Conservation (phyloP, 2,113 vertebrate genomes). For the Pterocles burchelli region DNA sequence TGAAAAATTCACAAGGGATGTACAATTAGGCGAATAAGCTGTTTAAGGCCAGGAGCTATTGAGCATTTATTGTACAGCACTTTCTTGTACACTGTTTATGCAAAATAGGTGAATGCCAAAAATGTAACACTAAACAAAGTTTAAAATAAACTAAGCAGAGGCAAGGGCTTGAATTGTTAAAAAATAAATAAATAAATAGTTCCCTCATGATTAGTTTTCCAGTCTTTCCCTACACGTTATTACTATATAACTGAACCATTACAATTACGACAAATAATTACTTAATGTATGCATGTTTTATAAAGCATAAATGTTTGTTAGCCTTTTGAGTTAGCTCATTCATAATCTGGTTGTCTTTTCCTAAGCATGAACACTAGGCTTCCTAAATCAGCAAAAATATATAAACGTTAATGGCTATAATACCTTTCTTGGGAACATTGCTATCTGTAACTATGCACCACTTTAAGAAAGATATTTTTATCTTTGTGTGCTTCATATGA, state of each 20-base stretch:
- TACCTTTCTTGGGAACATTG: background rate
- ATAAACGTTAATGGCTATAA: background rate
- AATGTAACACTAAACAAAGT: background rate
- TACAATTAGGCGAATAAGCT: slow-evolving; percentile 72
- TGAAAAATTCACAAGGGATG: slow-evolving; percentile 71
- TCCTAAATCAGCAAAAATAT: background rate
- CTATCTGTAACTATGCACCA: background rate
- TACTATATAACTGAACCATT: background rate
- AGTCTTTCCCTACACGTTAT: slow-evolving; percentile 6
- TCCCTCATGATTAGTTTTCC: slow-evolving; percentile 29
- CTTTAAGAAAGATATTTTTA: background rate
- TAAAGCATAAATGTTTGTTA: background rate
- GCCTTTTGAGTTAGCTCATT: slow-evolving; percentile 20
- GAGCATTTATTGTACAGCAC: slow-evolving; percentile 40
- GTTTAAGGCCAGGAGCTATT: slow-evolving; percentile 64
- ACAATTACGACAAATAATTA: slow-evolving; percentile 42
- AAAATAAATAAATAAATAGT: background rate
- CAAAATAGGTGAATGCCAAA: slow-evolving; percentile 4
- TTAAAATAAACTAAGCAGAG: background rate
- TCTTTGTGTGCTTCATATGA: background rate
- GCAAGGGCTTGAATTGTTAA: background rate
- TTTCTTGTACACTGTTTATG: slow-evolving; percentile 57
- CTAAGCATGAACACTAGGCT: background rate
- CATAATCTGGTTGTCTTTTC: background rate
- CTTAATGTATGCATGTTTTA: slow-evolving; percentile 32